Base-by-base conservation (phyloP, 2,888 invertebrate species). In the Rotaria macrura region DNA sequence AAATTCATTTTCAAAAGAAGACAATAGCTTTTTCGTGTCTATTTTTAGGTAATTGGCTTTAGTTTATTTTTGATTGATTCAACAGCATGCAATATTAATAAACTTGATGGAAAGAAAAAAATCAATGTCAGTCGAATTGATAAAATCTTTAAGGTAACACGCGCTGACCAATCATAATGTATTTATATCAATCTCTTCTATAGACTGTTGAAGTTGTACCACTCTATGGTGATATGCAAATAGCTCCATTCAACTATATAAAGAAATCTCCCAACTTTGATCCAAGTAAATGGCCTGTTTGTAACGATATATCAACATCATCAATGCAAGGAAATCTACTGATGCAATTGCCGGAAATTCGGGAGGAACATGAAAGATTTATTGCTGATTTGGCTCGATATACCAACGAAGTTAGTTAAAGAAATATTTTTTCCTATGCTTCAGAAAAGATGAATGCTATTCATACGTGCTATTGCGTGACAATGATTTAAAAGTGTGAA, bases 181-280 rank as follows among this genome's bases (percentile, higher is more conserved):
- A 1, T 57, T 86, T 87, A 10, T 40, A 54, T 38, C 20, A 20
- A 43, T 55, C 40, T 83, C 65, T 74, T 84, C 85, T 85, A 14
- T 87, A 90, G 90, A 88, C 89, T 88, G 87, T 90, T 83, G 90
- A 91, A 87, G 89, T 90, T 47, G 90, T 91, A 12, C 90, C 90
- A 1, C 87, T 99, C 2, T 99, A 97, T 90, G 98, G 98, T 0
- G 99, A 99, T 89, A 99, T 99, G 98, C 97, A 98, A 92, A 97
- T 99, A 85, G 96, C 97, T 0, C 98, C 98, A 0, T 99, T 98
- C 91, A 96, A 96, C 90, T 99, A 98, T 89, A 96, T 99, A 87
- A 96, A 95, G 90, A 93, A 96, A 38, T 92, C 91, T 86, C 94
- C 89, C 7, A 89, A 89, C 87, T 90, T 88, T 87, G 90, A 90